phyloP scores from a whole-genome alignment of 2,888 invertebrate genomes.

The Drosophila atripex region DNA sequence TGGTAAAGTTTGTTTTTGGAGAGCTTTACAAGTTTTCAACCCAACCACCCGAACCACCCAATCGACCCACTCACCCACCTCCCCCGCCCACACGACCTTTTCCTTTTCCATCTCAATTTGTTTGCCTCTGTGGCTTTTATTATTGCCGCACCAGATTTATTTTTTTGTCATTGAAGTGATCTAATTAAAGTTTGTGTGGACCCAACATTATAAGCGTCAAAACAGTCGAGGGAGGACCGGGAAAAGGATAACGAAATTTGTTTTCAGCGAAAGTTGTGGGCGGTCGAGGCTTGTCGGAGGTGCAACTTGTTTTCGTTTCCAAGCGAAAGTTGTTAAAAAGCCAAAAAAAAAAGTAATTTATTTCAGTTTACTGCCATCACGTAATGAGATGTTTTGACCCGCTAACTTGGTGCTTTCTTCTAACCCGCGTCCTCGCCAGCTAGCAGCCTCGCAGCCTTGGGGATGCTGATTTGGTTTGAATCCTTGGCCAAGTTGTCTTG shows the following conservation, averaged over 20 bases:
- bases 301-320: constrained; percentile 64
- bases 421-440: constrained; percentile 10
- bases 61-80: background rate
- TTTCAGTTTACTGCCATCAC: constrained; percentile 58
- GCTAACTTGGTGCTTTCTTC: constrained; percentile 49
- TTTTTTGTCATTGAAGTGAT: constrained; percentile 72
- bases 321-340: constrained; percentile 48
- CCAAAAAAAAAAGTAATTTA: constrained; percentile 70
- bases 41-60: too few species aligned
- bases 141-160: constrained; percentile 75
- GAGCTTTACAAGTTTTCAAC: constrained; percentile 58
- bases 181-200: constrained; percentile 70
- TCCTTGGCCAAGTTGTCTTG: constrained; percentile 49
- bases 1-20: constrained; percentile 53
- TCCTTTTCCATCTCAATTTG: constrained; percentile 57
- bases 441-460: constrained; percentile 16
- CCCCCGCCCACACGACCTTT: background rate
- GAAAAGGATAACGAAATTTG: constrained; percentile 44
- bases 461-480: constrained; percentile 44
- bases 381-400: constrained; percentile 71
- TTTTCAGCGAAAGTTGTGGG: constrained; percentile 33
- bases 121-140: constrained; percentile 60
- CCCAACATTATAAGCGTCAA: constrained; percentile 52
- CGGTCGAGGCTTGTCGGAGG: constrained; percentile 26
- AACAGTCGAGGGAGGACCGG: background rate